Evolutionary conservation across 2,797 vertebrate species (phyloP), one percentile per base, ranked within the genome.

Genomic region (Martes flavigula): DNA sequence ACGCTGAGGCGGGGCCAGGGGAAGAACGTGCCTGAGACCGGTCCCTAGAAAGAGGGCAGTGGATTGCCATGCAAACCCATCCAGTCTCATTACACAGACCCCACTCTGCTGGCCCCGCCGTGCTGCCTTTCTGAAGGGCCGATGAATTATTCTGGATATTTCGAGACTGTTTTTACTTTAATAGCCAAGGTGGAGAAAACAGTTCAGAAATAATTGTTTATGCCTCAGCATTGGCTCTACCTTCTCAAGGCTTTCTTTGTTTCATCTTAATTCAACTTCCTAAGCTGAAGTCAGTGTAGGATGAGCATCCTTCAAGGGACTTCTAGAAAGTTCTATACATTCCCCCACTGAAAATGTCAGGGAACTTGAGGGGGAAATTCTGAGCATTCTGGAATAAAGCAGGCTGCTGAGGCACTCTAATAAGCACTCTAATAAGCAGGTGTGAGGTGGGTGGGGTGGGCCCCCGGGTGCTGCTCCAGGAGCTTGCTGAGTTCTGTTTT

Each of bases 71-170:
- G 56, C 66, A 66, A 79, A 56, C 30, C 17, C 54, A 40, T 17
- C 38, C 13, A 15, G 43, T 27, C 23, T 56, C 20, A 10, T 8
- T 62, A 78, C 13, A 15, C 1, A 68, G 58, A 10, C 15, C 13
- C 38, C 3, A 2, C 13, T 17, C 56, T 40, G 25, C 81, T 18
- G 1, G 25, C 54, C 8, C 0, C 2, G 9, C 14, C 1, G 0
- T 5, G 2, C 27, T 10, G 14, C 2, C 48, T 72, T 56, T 17
- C 66, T 58, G 5, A 30, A 70, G 23, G 81, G 2, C 17, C 25
- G 7, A 87, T 46, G n/a, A 35, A 46, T 32, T n/a, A 66, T 15
- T 66, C 51, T 30, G 40, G 1, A 38, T 66, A 78, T 51, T 64
- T 20, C 79, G 10, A 86, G 9, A 92, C 14, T 77, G 20, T 35